Percentiles rank a stretch among this genome's conserved stretches.
These are phyloP conservation scores for Hypomecis punctinalis DNA, from an alignment of 2,888 invertebrate genomes.

Conservation along the genomic window DNA sequence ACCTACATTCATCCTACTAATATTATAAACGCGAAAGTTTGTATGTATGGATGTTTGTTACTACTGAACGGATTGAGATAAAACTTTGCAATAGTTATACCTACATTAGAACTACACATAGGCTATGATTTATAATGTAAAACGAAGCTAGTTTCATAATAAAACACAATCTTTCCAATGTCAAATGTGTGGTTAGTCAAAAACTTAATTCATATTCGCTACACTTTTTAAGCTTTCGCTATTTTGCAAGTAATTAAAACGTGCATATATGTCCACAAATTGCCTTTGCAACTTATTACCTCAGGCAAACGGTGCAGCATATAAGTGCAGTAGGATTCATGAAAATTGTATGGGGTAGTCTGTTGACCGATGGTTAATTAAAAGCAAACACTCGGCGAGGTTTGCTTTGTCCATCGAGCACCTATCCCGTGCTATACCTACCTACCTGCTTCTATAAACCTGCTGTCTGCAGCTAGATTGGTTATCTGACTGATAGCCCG, in stretches of 20 bases:
- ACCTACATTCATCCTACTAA: too few relatives aligned
- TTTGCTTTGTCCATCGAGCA: constrained; percentile 68
- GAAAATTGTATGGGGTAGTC: constrained; percentile 75
- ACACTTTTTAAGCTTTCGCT: too few relatives aligned
- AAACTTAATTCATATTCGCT: too few relatives aligned
- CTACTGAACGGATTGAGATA: too few relatives aligned
- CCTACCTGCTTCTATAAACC: background rate
- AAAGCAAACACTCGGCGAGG: constrained; percentile 74
- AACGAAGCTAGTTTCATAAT: too few relatives aligned
- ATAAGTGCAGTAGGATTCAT: constrained; percentile 73
- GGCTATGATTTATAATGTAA: too few relatives aligned
- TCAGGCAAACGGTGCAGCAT: constrained; percentile 48
- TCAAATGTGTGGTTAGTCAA: too few relatives aligned
- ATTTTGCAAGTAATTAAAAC: background rate
- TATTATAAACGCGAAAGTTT: too few relatives aligned
- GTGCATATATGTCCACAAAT: background rate
- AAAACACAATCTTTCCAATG: too few relatives aligned
- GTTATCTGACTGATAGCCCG: constrained; percentile 18
- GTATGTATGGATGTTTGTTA: too few relatives aligned
- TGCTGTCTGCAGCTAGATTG: constrained; percentile 32
- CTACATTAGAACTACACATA: too few relatives aligned
- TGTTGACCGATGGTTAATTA: constrained; percentile 81
- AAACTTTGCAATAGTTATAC: too few relatives aligned
- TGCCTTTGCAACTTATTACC: constrained; percentile 2
- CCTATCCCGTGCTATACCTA: constrained; percentile 55